Conservation (phyloP, 1,140 invertebrate species). For the Parasteatoda tepidariorum region DNA sequence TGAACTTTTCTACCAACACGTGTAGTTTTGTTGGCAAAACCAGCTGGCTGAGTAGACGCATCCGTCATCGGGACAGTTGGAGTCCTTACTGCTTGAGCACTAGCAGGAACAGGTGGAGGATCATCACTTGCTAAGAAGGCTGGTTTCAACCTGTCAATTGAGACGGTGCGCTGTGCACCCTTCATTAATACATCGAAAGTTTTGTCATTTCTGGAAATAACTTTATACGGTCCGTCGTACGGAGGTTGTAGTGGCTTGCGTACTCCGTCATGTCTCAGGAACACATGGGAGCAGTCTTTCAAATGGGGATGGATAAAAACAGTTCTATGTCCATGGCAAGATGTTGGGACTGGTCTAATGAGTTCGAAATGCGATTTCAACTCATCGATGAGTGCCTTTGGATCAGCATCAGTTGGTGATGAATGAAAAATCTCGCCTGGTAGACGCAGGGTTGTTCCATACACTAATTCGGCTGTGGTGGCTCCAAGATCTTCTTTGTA, state of each 20-base stretch:
- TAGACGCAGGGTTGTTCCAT: conserved; percentile 59
- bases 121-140: too few species aligned
- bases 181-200: too few species aligned
- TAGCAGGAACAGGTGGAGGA: too few species aligned
- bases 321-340: neutral
- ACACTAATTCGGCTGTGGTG: conserved; percentile 62
- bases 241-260: neutral
- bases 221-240: neutral
- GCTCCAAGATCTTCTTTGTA: conserved; percentile 65
- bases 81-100: too few species aligned
- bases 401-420: too few species aligned
- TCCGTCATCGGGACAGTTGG: too few species aligned
- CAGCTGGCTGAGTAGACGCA: too few species aligned
- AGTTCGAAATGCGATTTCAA: neutral
- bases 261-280: neutral
- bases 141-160: too few species aligned
- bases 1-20: too few species aligned
- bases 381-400: neutral
- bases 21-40: too few species aligned
- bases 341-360: neutral
- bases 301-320: neutral
- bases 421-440: conserved; percentile 58
- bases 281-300: neutral
- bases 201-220: neutral
- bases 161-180: too few species aligned